These are phyloP conservation scores for Psilopogon haemacephalus DNA, from an alignment of 2,113 vertebrate species.

Conservation along the genomic window DNA sequence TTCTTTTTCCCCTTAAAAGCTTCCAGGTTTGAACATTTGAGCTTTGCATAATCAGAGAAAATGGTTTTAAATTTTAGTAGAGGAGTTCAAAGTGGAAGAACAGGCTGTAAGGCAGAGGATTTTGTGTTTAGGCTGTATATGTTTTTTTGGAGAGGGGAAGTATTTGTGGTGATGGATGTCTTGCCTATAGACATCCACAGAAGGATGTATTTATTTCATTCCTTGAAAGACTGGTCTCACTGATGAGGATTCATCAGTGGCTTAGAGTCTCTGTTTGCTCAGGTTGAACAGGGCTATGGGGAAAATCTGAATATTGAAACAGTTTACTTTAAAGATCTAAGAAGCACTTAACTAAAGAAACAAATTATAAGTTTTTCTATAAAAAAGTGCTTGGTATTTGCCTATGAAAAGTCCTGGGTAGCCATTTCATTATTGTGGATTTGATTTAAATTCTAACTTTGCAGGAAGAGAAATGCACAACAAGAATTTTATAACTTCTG, in stretches of 20 bases:
- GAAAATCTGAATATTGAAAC: neutral
- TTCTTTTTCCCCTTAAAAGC: neutral
- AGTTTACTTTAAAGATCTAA: neutral
- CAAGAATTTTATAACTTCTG: neutral
- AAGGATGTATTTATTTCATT: neutral
- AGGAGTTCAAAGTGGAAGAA: neutral
- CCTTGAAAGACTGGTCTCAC: neutral
- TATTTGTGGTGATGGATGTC: neutral
- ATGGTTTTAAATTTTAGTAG: neutral
- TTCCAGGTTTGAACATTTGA: neutral
- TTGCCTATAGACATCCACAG: neutral
- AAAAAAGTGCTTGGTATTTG: neutral
- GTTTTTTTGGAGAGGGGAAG: neutral
- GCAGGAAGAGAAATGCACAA: neutral
- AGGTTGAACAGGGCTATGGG: neutral
- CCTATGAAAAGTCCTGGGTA: neutral
- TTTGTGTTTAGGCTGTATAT: neutral
- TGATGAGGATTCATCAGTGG: neutral
- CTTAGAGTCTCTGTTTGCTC: neutral
- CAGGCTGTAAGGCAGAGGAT: neutral
- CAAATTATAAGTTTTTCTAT: neutral
- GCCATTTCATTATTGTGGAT: neutral
- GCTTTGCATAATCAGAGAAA: neutral
- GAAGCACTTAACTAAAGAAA: neutral
- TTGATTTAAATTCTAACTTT: neutral